Percentiles rank a stretch among this genome's conserved stretches.
Evolutionary conservation across 2,888 invertebrate species (phyloP).

Genomic region (Melanargia galathea): DNA sequence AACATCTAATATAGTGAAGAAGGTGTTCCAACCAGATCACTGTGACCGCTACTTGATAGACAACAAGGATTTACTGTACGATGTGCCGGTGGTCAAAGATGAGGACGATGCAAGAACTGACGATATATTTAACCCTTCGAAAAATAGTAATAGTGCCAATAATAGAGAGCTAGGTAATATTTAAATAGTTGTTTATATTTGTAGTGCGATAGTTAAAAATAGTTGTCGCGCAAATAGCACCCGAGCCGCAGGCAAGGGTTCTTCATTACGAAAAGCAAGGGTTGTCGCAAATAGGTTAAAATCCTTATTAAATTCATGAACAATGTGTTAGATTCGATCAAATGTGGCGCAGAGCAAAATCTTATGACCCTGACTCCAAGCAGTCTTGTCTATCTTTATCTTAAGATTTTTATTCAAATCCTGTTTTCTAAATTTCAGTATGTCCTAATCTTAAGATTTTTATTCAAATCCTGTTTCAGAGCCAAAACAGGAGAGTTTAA

Average conservation of each 20-base stretch:
- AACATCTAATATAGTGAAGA: background rate
- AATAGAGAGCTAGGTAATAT: slow-evolving; percentile 4
- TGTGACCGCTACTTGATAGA: background rate
- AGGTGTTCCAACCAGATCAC: slow-evolving; percentile 3
- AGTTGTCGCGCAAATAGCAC: too few species aligned
- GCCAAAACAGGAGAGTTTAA: background rate
- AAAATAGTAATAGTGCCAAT: background rate
- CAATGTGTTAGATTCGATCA: too few species aligned
- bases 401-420: background rate
- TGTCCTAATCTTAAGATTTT: background rate
- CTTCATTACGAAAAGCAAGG: too few species aligned
- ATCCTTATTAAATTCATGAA: too few species aligned
- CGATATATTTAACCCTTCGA: background rate
- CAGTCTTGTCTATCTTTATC: background rate
- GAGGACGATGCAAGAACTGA: background rate
- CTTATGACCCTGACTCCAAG: background rate
- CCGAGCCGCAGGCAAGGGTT: too few species aligned
- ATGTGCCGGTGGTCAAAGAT: slow-evolving; percentile 7
- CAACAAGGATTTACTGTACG: background rate
- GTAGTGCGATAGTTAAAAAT: too few species aligned
- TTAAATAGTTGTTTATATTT: too few species aligned
- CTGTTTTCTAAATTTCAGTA: background rate
- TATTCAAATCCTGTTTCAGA: background rate
- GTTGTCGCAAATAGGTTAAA: too few species aligned
- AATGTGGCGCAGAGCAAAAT: background rate